A percentile compares a stretch with the other conserved stretches of the same genome.
These are phyloP conservation scores for Menura novaehollandiae DNA, from an alignment of 2,113 vertebrate species.

Conservation along the genomic window DNA sequence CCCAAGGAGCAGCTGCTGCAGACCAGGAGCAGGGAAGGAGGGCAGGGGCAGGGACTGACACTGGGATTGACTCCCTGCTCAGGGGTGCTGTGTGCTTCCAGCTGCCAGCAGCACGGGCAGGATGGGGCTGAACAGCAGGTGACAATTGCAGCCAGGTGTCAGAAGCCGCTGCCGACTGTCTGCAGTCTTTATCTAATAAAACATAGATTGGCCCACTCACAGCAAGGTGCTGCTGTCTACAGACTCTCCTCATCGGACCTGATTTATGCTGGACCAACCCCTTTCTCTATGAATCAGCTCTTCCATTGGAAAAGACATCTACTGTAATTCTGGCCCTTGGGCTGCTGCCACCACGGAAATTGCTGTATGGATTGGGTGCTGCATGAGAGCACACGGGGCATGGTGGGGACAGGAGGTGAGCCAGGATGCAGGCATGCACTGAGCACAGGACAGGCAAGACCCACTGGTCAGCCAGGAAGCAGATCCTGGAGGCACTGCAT, in stretches of 20 bases:
- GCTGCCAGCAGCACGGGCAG: not conserved
- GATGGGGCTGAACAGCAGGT: not conserved
- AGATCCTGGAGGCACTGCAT: not conserved
- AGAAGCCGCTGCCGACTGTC: not conserved
- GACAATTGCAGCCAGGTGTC: not conserved
- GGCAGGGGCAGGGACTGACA: not conserved
- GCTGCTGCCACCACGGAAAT: conserved; percentile 23
- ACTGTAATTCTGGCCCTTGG: not conserved
- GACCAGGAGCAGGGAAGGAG: not conserved
- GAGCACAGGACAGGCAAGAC: not conserved
- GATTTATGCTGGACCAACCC: conserved; percentile 17
- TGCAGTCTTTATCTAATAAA: conserved; percentile 23
- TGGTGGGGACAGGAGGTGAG: not conserved
- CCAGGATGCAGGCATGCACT: not conserved
- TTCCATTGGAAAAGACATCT: not conserved
- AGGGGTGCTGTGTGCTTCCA: not conserved
- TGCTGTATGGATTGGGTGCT: not conserved
- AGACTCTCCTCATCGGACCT: not conserved
- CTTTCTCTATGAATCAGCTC: conserved; percentile 26
- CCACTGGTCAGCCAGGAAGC: not conserved
- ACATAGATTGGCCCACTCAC: not conserved
- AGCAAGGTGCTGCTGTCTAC: conserved; percentile 17
- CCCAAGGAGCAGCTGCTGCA: not conserved
- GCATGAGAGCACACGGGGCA: not conserved
- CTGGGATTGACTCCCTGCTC: not conserved